Percentiles rank a stretch among this genome's conserved stretches.
These are phyloP conservation scores for Hydropsyche tenuis DNA, from an alignment of 1,140 invertebrate genomes.

Conservation along the genomic window DNA sequence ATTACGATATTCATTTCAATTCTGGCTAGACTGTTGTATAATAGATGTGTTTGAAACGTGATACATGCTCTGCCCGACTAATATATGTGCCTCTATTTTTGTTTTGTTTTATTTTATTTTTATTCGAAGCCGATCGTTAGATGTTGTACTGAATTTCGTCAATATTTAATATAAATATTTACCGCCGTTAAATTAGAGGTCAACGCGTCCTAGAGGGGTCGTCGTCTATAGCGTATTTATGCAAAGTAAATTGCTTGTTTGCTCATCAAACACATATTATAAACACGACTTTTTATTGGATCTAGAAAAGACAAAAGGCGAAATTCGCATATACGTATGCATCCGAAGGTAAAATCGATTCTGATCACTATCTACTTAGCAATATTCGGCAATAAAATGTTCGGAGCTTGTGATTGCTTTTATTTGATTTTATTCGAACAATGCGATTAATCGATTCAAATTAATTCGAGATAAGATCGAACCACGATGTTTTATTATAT, in stretches of 20 bases:
- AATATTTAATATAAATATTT: constrained; percentile 22
- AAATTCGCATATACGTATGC: neutral
- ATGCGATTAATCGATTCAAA: no score
- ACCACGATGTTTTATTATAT: no score
- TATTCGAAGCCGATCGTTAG: neutral
- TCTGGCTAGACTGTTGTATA: constrained; percentile 11
- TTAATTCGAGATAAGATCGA: no score
- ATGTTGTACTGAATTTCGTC: neutral
- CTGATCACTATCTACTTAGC: neutral
- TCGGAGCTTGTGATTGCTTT: neutral
- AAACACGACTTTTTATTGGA: neutral
- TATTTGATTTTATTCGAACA: no score
- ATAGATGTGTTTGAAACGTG: constrained; percentile 21
- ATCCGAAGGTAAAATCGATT: neutral
- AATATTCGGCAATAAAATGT: neutral
- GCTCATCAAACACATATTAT: constrained; percentile 11
- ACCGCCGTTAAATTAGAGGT: constrained; percentile 21
- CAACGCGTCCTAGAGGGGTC: constrained; percentile 21
- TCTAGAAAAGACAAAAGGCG: neutral
- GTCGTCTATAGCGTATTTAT: constrained; percentile 22
- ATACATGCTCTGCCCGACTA: constrained; percentile 1
- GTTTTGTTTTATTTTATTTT: neutral
- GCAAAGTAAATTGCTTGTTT: constrained; percentile 12
- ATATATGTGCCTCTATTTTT: neutral
- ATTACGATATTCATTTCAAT: constrained; percentile 29